Base-by-base conservation (phyloP, 2,888 invertebrate genomes). In the Steinernema carpocapsae region DNA sequence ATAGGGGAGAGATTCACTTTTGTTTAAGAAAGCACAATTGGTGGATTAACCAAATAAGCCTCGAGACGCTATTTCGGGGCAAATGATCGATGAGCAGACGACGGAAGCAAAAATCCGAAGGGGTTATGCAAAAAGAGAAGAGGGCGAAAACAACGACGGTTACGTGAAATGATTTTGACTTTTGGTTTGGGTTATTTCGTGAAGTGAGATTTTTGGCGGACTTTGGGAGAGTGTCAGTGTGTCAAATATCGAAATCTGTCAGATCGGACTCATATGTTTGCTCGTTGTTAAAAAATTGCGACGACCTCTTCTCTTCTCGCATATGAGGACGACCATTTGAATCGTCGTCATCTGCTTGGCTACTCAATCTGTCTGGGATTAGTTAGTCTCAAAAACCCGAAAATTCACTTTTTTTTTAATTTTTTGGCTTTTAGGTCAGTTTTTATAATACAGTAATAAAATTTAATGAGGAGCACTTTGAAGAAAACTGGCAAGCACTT, bases 211-310 rank as follows among this genome's bases (percentile, higher is more conserved):
- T 12, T 6, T 22, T 26, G 17, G 3, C 56, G 48, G 12, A 56
- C 26, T 26, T 14, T 26, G 56, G 26, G 56, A 22, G 56, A 56
- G 56, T 24, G 56, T 56, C 56, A 37, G 42, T 70, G 70, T 70
- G 37, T 19, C 37, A 70, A 37, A 42, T 70, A 29, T 43, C 37
- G 43, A 70, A 70, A 42, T 70, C 43, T 70, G 70, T 24, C 56
- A 56, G 56, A 56, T 56, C 56, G 56, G 56, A 56, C 56, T 56
- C 56, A 56, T 56, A 56, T 56, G 56, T 56, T 56, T 56, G 56
- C 56, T 56, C 56, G 26, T 56, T 26, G 56, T 56, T 56, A 56
- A 56, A 56, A 56, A 56, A 56, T 56, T 26, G 56, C 22, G 43
- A 56, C 56, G 56, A 56, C 56, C 56, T 56, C 56, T 56, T 14